A percentile compares a stretch with the other conserved stretches of the same genome.
Evolutionary conservation across 1,140 invertebrate genomes (phyloP).

Genomic region (Lepidotrigona ventralis): DNA sequence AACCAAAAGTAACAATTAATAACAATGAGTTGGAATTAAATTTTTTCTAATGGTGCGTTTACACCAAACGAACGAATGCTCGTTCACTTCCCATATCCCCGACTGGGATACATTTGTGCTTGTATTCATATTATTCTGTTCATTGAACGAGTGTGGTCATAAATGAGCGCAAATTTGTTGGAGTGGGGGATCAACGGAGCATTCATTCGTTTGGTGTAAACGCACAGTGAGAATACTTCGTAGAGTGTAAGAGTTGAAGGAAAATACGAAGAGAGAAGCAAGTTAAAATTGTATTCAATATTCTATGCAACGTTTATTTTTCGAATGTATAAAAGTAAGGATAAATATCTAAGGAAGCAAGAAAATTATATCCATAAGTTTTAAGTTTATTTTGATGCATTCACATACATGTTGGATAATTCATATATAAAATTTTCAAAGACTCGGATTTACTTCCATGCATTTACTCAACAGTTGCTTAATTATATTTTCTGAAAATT

Average conservation of each 20-base stretch:
- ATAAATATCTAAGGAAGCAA: conserved; percentile 3
- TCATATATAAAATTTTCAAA: conserved; percentile 6
- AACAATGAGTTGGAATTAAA: conserved; percentile 3
- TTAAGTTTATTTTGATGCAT: background rate
- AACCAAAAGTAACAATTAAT: background rate
- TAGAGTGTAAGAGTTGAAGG: background rate
- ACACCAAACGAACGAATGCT: no score
- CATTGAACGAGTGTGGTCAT: no score
- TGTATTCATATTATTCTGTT: no score
- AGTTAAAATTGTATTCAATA: conserved; percentile 20
- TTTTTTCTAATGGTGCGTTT: background rate
- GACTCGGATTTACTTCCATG: conserved; percentile 17
- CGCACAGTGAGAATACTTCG: background rate
- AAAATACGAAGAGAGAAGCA: conserved; percentile 15
- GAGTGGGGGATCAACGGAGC: no score
- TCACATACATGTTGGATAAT: conserved; percentile 30
- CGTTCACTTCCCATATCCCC: no score
- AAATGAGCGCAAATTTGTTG: no score
- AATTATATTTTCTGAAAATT: conserved; percentile 30
- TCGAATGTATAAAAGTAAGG: conserved; percentile 8
- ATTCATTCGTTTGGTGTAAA: no score
- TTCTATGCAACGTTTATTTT: conserved; percentile 18
- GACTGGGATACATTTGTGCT: no score
- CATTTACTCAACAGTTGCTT: conserved; percentile 31
- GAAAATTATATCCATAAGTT: background rate